These are phyloP conservation scores for Fulica atra DNA, from an alignment of 2,113 vertebrate species.

Conservation along the genomic window DNA sequence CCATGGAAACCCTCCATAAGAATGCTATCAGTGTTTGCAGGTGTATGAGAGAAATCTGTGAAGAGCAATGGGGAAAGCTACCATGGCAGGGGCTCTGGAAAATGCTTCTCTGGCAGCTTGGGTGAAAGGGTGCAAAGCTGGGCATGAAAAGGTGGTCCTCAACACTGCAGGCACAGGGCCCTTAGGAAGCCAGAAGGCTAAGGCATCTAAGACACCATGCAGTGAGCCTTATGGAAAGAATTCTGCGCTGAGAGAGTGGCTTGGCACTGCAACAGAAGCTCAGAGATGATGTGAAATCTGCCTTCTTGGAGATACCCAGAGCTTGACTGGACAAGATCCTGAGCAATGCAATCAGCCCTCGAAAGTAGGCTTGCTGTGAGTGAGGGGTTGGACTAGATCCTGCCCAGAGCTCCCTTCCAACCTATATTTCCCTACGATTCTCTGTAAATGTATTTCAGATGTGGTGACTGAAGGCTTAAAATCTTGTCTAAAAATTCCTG, in stretches of 20 bases:
- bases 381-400: neutral
- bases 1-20: neutral
- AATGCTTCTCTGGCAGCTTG: neutral
- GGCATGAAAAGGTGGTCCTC: neutral
- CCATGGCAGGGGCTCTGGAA: neutral
- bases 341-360: rapidly evolving
- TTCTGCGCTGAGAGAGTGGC: neutral
- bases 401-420: neutral
- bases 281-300: neutral
- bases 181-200: neutral
- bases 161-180: neutral
- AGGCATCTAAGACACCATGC: neutral
- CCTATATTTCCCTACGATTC: neutral
- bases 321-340: neutral
- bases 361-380: neutral
- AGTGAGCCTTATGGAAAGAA: neutral
- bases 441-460: neutral
- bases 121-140: neutral
- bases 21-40: rapidly evolving
- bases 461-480: neutral
- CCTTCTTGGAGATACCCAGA: neutral
- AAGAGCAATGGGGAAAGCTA: neutral
- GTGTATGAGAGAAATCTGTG: neutral
- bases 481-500: neutral
- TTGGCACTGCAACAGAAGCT: neutral